Evolutionary conservation across 1,140 invertebrate species (phyloP), one percentile per base, ranked within the genome.

Genomic region (Vanessa atalanta): DNA sequence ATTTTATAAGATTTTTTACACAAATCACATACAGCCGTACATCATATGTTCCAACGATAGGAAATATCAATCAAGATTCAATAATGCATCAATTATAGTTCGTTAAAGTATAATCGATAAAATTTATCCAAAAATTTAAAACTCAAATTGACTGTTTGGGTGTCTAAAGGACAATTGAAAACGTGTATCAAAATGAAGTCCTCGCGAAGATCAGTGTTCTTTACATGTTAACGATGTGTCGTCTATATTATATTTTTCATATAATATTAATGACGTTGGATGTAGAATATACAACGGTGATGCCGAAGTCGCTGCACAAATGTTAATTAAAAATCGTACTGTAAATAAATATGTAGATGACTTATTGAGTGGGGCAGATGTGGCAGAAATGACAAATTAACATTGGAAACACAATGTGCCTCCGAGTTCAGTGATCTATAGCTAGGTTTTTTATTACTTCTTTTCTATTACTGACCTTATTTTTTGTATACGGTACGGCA

Each of bases 401-500:
- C 78, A 77, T 70, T 76, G 76, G 71, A 70, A 88, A 81, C 83
- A 79, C 81, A 85, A 87, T 88, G 87, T 90, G 87, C 87, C 88
- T 90, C 87, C 86, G 83, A 85, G 86, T 85, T 84, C 79, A 77
- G 65, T 82, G 77, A 83, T 77, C 82, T 76, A 86, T 83, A 89
- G 84, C 83, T 70, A 88, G 84, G 83, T 85, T 87, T 79, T 84
- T n/a, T n/a, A n/a, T n/a, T n/a, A n/a, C n/a, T n/a, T n/a, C n/a
- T n/a, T n/a, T n/a, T n/a, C n/a, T n/a, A 73, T 75, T 81, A 77
- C 74, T 79, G 26, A 31, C 6, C 3, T 31, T 31, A 31, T 31
- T 31, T 20, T 31, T 31, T 31, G 26, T 31, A 31, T 31, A 4
- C 6, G 75, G 73, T 70, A 75, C 75, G 72, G n/a, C n/a, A n/a